A percentile compares a stretch with the other conserved stretches of the same genome.
These are phyloP conservation scores for Tetropium fuscum DNA, from an alignment of 2,888 invertebrate species.

Conservation along the genomic window DNA sequence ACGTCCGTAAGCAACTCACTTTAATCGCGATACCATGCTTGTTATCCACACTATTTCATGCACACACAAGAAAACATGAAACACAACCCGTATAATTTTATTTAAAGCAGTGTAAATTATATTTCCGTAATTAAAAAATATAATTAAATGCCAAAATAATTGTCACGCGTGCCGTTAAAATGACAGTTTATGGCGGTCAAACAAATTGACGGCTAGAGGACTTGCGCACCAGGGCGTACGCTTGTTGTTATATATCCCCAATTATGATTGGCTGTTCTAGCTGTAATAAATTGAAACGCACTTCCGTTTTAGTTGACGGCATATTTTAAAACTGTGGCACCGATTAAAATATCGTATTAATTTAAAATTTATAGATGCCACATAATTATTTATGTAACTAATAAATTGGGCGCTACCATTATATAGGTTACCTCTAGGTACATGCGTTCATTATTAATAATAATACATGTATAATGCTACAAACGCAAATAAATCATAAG, in stretches of 20 bases:
- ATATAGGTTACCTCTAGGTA: too few relatives aligned
- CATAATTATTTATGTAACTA: too few relatives aligned
- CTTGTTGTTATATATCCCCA: slow-evolving; percentile 13
- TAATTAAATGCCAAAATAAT: slow-evolving; percentile 30
- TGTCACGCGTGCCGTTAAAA: slow-evolving; percentile 54
- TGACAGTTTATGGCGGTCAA: slow-evolving; percentile 59
- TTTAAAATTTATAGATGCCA: too few relatives aligned
- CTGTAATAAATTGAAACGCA: neutral
- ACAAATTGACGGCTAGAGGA: slow-evolving; percentile 42
- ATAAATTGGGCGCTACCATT: too few relatives aligned
- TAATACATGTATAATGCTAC: too few relatives aligned
- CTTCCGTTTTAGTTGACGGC: slow-evolving; percentile 5
- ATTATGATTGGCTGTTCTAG: neutral
- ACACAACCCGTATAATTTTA: neutral
- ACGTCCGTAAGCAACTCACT: neutral
- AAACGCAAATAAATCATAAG: too few relatives aligned
- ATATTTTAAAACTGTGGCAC: neutral
- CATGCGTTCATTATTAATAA: too few relatives aligned
- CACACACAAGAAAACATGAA: neutral
- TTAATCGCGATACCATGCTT: neutral
- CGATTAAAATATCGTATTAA: too few relatives aligned
- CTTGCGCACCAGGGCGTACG: slow-evolving; percentile 24
- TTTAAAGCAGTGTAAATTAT: too few relatives aligned
- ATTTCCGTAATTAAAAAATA: too few relatives aligned
- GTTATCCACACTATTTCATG: neutral